A percentile compares a stretch with the other conserved stretches of the same genome.
phyloP scores from a whole-genome alignment of 2,888 invertebrate species.

The Lathronympha strigana region DNA sequence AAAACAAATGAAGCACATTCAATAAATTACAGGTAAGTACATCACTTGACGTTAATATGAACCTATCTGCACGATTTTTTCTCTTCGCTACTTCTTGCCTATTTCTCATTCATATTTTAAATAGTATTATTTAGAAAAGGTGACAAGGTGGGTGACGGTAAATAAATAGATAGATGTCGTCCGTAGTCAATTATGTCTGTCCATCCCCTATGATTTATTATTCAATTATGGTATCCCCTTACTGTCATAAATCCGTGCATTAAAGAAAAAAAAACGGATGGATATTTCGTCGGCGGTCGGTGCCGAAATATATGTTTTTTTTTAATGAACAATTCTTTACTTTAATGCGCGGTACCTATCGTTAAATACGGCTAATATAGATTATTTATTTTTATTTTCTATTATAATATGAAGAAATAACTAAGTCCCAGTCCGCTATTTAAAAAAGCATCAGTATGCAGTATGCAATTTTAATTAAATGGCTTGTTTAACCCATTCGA shows the following conservation, averaged over 20 bases:
- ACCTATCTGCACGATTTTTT: slow-evolving; percentile 50
- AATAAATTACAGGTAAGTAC: slow-evolving; percentile 24
- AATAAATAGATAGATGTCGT: slow-evolving; percentile 14
- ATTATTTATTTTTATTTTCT: background rate
- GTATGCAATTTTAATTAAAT: background rate
- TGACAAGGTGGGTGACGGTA: slow-evolving; percentile 36
- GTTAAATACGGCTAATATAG: slow-evolving; percentile 3
- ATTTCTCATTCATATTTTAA: slow-evolving; percentile 18
- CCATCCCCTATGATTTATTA: background rate
- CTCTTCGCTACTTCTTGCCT: slow-evolving; percentile 47
- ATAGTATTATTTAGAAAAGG: slow-evolving; percentile 17
- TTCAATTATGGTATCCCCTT: slow-evolving; percentile 7
- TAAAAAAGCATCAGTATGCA: too few relatives aligned
- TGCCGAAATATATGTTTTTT: too few relatives aligned
- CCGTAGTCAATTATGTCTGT: slow-evolving; percentile 15
- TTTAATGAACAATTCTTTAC: too few relatives aligned
- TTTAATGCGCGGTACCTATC: slow-evolving; percentile 2
- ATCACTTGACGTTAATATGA: slow-evolving; percentile 6
- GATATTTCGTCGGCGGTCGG: too few relatives aligned
- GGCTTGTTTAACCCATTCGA: background rate
- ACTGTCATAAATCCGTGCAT: slow-evolving; percentile 7
- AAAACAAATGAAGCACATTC: background rate
- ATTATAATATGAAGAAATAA: too few relatives aligned
- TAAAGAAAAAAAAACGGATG: background rate
- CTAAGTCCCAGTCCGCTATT: too few relatives aligned